Percentiles rank a stretch among this genome's conserved stretches.
These are phyloP conservation scores for Mallotus villosus DNA, from an alignment of 2,797 vertebrate species.

Conservation along the genomic window DNA sequence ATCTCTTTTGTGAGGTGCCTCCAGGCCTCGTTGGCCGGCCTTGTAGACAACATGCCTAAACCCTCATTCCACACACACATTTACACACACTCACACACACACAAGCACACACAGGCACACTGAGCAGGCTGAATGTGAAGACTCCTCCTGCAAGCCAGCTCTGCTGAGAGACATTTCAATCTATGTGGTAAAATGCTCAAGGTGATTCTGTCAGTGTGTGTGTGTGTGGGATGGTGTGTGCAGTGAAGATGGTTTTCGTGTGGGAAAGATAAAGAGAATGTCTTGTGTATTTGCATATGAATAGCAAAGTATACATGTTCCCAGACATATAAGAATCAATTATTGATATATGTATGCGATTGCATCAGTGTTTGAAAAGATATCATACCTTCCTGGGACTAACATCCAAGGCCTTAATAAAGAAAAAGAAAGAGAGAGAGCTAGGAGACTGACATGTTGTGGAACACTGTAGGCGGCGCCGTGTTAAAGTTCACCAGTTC, in stretches of 20 bases:
- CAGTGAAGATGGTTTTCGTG: neutral
- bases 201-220: slow-evolving; percentile 22
- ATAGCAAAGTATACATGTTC: no score
- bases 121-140: slow-evolving; percentile 36
- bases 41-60: slow-evolving; percentile 67
- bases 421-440: no score
- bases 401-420: slow-evolving; percentile 16
- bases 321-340: neutral
- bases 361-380: neutral
- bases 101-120: slow-evolving; percentile 28
- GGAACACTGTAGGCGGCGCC: slow-evolving; percentile 5
- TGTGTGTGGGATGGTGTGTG: neutral
- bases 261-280: no score
- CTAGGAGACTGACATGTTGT: neutral
- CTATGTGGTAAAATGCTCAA: slow-evolving; percentile 10
- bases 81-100: slow-evolving; percentile 9
- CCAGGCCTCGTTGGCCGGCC: slow-evolving; percentile 71
- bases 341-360: neutral
- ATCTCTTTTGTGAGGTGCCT: slow-evolving; percentile 77
- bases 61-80: slow-evolving; percentile 48
- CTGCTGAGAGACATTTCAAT: slow-evolving; percentile 40
- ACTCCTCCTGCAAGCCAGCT: slow-evolving; percentile 4
- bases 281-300: no score
- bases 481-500: slow-evolving; percentile 51
- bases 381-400: neutral